Conservation (phyloP, 2,888 invertebrate species). For the Noctua janthe region DNA sequence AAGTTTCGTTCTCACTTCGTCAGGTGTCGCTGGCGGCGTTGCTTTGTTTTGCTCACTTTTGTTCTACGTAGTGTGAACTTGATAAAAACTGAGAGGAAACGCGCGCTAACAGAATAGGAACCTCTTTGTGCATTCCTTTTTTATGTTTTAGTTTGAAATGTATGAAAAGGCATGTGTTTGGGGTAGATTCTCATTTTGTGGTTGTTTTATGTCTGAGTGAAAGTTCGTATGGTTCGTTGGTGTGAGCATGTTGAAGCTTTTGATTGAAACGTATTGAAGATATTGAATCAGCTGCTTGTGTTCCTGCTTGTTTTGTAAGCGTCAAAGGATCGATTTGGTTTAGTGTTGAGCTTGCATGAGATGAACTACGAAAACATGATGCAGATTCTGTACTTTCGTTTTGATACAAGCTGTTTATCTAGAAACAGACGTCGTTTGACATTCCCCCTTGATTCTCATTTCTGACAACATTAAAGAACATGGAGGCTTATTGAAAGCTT, state of each 20-base stretch:
- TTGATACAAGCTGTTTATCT: background rate
- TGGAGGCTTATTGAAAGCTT: background rate
- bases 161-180: slow-evolving; percentile 77
- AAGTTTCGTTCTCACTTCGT: slow-evolving; percentile 89
- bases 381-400: background rate
- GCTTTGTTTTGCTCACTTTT: slow-evolving; percentile 87
- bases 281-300: slow-evolving; percentile 40
- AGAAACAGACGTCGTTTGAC: background rate
- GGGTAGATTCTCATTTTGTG: slow-evolving; percentile 70
- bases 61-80: slow-evolving; percentile 88
- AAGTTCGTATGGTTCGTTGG: slow-evolving; percentile 63
- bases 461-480: background rate
- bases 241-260: slow-evolving; percentile 35
- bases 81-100: slow-evolving; percentile 86
- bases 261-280: slow-evolving; percentile 45
- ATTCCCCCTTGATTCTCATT: background rate
- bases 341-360: background rate
- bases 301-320: background rate
- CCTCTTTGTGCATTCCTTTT: slow-evolving; percentile 74
- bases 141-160: slow-evolving; percentile 65
- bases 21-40: slow-evolving; percentile 88
- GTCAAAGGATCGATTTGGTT: background rate
- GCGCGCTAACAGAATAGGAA: slow-evolving; percentile 80
- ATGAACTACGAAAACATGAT: background rate
- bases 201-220: slow-evolving; percentile 72